These are phyloP conservation scores for Trichopria drosophilae DNA, from an alignment of 2,888 invertebrate species.

Conservation along the genomic window DNA sequence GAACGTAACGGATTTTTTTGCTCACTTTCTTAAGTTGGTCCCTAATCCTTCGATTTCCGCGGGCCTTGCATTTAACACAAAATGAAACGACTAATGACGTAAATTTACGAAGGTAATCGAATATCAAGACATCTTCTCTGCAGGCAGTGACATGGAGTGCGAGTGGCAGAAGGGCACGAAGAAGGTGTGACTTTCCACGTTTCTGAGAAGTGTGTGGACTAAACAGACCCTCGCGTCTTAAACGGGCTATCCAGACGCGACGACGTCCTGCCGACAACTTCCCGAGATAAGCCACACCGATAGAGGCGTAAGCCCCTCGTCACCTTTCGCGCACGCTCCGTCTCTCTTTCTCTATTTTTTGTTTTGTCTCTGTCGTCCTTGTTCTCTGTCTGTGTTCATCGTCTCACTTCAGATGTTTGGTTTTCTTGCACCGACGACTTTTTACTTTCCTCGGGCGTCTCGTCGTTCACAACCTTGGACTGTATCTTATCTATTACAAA, in stretches of 20 bases:
- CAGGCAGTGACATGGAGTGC: slow-evolving; percentile 1
- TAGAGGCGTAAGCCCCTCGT: slow-evolving; percentile 49
- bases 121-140: too few species aligned
- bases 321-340: slow-evolving; percentile 29
- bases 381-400: slow-evolving; percentile 13
- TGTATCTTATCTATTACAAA: slow-evolving; percentile 56
- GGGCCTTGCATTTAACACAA: too few species aligned
- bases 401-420: slow-evolving; percentile 10
- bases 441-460: slow-evolving; percentile 11
- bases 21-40: too few species aligned
- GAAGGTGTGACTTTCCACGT: slow-evolving; percentile 52
- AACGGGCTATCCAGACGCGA: slow-evolving; percentile 52
- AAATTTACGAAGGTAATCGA: too few species aligned
- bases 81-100: too few species aligned
- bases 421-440: slow-evolving; percentile 14
- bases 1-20: too few species aligned
- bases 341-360: slow-evolving; percentile 24
- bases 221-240: slow-evolving; percentile 46
- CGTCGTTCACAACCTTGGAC: slow-evolving; percentile 15
- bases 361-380: slow-evolving; percentile 25
- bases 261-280: slow-evolving; percentile 54
- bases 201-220: slow-evolving; percentile 42
- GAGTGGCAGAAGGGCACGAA: background rate
- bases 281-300: slow-evolving; percentile 54
- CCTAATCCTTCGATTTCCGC: too few species aligned